Evolutionary conservation across 2,888 invertebrate genomes (phyloP), one percentile per base, ranked within the genome.

Genomic region (Crioceris asparagi): DNA sequence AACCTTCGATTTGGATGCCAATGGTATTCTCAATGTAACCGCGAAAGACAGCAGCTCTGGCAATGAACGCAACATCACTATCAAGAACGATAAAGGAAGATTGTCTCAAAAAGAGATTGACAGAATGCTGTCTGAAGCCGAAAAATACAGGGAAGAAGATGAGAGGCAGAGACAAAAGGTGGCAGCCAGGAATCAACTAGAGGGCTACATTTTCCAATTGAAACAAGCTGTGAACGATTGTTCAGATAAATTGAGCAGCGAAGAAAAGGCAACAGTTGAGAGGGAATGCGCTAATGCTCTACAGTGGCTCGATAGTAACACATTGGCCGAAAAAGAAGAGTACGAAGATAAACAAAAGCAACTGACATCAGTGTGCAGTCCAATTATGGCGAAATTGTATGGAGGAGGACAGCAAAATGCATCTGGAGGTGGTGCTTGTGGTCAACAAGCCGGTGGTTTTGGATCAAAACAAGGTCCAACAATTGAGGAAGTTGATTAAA

Each of bases 61-160:
- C 3, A 79, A 78, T 44, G 72, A 71, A 40, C 78, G 77, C 59
- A 79, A 79, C 60, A 84, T 86, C 45, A 79, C 79, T 38, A 87
- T 87, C 46, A 82, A 81, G 59, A 85, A 86, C 64, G 83, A 87
- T 66, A 83, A 79, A 55, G 84, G 85, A 0, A 71, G 86, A 4
- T 66, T 87, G 32, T 82, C 83, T 12, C 83, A 85, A 57, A 78
- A 78, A 6, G 86, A 87, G 54, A 87, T 87, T 46, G 84, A 87
- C 45, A 69, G 78, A 41, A 86, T 84, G 84, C 63, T 84, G 19
- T 62, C 70, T 3, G 83, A 84, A 44, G 83, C 84, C 0, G 83
- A 84, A 53, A 68, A 65, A 34, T 84, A 79, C 62, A 73, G 74
- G 29, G 79, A 77, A 32, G 82, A 83, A 54, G 83, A 83, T 51